Conservation (phyloP, 2,888 invertebrate species). For the Noctua janthe region DNA sequence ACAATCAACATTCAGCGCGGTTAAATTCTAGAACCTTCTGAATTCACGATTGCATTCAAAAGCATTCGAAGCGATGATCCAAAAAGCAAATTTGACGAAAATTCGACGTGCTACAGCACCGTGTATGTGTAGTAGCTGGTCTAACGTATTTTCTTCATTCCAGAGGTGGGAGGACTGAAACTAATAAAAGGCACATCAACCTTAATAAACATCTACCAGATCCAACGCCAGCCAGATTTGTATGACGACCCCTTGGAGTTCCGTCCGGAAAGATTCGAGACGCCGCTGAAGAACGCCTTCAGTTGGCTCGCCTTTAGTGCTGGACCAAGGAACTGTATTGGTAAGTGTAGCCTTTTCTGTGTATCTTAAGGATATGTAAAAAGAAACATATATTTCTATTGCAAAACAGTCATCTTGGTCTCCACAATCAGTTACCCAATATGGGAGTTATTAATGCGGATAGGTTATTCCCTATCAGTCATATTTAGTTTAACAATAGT, state of each 20-base stretch:
- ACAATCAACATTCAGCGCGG: too few relatives aligned
- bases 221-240: conserved; percentile 86
- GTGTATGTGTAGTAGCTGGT: background rate
- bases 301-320: conserved; percentile 92
- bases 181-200: conserved; percentile 80
- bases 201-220: conserved; percentile 81
- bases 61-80: background rate
- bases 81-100: background rate
- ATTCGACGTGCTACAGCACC: too few relatives aligned
- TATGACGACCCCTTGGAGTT: conserved; percentile 89
- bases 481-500: conserved; percentile 37
- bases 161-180: conserved; percentile 67
- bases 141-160: conserved; percentile 31
- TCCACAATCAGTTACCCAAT: conserved; percentile 3
- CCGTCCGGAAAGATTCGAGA: conserved; percentile 89
- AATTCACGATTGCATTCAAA: too few relatives aligned
- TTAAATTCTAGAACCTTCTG: too few relatives aligned
- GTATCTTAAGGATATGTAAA: background rate
- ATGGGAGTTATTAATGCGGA: conserved; percentile 3
- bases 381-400: background rate
- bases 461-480: conserved; percentile 29
- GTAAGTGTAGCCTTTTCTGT: conserved; percentile 45
- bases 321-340: conserved; percentile 90
- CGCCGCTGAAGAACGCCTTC: conserved; percentile 76
- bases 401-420: background rate